Evolutionary conservation across 2,888 invertebrate species (phyloP), one percentile per base, ranked within the genome.

Genomic region (Meiosimyza decipiens): DNA sequence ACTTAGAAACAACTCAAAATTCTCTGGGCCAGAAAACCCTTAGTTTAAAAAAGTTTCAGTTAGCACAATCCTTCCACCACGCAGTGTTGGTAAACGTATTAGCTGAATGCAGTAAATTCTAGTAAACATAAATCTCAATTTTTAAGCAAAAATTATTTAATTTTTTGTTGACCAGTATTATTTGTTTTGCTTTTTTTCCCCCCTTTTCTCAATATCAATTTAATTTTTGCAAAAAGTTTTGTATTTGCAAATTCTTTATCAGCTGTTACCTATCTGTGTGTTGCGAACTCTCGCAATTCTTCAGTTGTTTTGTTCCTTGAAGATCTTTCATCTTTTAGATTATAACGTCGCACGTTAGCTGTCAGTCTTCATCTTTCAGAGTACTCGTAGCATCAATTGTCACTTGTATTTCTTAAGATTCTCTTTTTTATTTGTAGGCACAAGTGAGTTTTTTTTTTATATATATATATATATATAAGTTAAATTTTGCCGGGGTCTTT

Each of bases 211-310:
- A 69, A 60, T 69, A 69, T 60, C 60, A 60, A 52, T 13, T 60
- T 51, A 54, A 40, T 63, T 62, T 16, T 63, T 40, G 11, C 63
- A 18, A 16, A 16, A 63, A n/a, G 6, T 40, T 63, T 47, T 63
- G 13, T 50, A 64, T 51, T 64, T 51, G 64, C 64, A 28, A 64
- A 13, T 49, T 64, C 73, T 73, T 70, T 73, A 73, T 73, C 73
- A 70, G 70, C 60, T 70, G 66, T 73, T 70, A 62, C 62, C 70
- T 66, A 70, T 71, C 15, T 16, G 40, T 64, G 12, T 63, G 13
- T 49, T n/a, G 22, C 64, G 16, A 13, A 18, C 60, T n/a, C 47
- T 40, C 33, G n/a, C n/a, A 11, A 6, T 47, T n/a, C 63, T 18
- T 18, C 2, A 15, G 40, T 12, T n/a, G 49, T 40, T 47, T 40